These are phyloP conservation scores for Acromyrmex charruanus DNA, from an alignment of 1,140 invertebrate species.

Conservation along the genomic window DNA sequence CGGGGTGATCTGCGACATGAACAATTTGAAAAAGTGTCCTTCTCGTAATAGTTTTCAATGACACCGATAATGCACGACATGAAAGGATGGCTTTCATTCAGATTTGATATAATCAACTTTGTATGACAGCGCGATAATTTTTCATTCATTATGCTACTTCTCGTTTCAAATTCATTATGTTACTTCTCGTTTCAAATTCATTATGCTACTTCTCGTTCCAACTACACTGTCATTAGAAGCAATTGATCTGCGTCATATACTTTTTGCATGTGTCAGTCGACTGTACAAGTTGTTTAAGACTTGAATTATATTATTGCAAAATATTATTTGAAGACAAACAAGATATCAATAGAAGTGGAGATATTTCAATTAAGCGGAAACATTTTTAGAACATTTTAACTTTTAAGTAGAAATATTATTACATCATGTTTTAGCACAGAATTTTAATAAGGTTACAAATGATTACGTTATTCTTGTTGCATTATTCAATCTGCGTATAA, in stretches of 20 bases:
- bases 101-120: not conserved
- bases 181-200: too few relatives aligned
- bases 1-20: not conserved
- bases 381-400: not conserved
- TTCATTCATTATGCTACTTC: not conserved
- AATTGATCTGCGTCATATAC: not conserved
- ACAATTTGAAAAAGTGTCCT: not conserved
- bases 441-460: not conserved
- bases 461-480: not conserved
- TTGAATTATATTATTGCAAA: constrained; percentile 16
- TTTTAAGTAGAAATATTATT: not conserved
- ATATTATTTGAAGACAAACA: not conserved
- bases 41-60: not conserved
- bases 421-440: not conserved
- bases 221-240: constrained; percentile 3
- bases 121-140: not conserved
- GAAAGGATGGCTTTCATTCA: not conserved
- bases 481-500: constrained; percentile 27
- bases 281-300: not conserved
- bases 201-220: not conserved
- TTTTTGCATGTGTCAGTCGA: not conserved
- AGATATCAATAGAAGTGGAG: not conserved
- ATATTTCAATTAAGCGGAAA: not conserved
- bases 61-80: not conserved
- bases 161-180: too few relatives aligned